A percentile compares a stretch with the other conserved stretches of the same genome.
These are phyloP conservation scores for Euschistus heros DNA, from an alignment of 1,140 invertebrate species.

Conservation along the genomic window DNA sequence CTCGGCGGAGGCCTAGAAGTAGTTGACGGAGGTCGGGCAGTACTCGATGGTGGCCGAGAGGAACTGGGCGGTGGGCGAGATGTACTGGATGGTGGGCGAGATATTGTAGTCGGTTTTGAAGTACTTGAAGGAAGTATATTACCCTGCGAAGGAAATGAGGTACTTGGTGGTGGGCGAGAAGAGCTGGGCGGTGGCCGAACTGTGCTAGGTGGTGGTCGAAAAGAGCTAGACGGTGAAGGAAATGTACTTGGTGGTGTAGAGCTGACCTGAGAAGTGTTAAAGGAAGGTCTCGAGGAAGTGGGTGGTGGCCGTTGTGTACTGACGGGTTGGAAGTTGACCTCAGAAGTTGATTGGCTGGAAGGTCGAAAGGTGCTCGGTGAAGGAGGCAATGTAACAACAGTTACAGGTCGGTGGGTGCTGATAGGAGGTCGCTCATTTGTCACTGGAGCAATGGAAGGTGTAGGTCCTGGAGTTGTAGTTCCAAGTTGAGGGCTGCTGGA, in stretches of 20 bases:
- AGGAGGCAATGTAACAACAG: background rate
- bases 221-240: slow-evolving; percentile 1
- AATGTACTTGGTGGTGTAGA: slow-evolving; percentile 13
- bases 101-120: background rate
- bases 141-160: background rate
- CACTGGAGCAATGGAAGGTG: no score
- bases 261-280: background rate
- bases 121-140: background rate
- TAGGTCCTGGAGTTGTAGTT: no score
- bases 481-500: no score
- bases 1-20: background rate
- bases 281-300: background rate
- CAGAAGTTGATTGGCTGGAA: background rate
- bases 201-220: slow-evolving; percentile 17
- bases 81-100: slow-evolving; percentile 30
- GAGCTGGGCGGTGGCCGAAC: slow-evolving; percentile 14
- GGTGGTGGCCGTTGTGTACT: slow-evolving; percentile 7
- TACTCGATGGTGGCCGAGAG: slow-evolving; percentile 30
- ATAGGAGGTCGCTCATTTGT: background rate
- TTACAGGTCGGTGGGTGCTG: background rate
- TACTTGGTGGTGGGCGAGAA: background rate
- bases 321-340: background rate
- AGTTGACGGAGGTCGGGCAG: background rate
- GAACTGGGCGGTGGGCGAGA: slow-evolving; percentile 30
- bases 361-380: background rate